These are phyloP conservation scores for Bubo blakistoni DNA, from an alignment of 2,113 vertebrate species.

Conservation along the genomic window DNA sequence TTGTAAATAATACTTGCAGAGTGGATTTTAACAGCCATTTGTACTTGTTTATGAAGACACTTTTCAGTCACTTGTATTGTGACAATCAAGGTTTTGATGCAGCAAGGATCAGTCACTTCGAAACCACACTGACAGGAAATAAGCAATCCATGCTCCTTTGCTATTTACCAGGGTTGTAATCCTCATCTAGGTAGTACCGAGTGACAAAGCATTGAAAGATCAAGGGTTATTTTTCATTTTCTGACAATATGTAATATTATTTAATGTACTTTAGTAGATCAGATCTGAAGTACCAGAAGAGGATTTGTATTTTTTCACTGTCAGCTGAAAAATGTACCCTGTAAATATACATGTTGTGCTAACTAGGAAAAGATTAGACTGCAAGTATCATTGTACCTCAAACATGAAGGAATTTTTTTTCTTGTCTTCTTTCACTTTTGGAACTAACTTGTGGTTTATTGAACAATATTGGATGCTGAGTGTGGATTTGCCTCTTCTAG, in stretches of 20 bases:
- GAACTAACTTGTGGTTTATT: background rate
- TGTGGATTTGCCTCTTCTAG: background rate
- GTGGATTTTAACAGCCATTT: background rate
- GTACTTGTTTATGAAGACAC: background rate
- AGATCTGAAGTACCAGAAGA: background rate
- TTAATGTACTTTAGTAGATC: background rate
- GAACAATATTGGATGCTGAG: background rate
- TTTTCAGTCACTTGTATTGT: background rate
- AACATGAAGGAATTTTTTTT: background rate
- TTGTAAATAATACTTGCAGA: background rate
- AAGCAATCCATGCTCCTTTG: background rate
- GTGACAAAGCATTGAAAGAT: background rate
- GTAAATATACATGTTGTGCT: background rate
- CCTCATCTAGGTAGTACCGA: background rate
- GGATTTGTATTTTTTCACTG: background rate
- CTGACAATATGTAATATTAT: background rate
- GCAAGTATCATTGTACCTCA: background rate
- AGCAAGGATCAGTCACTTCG: background rate
- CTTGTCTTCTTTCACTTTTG: background rate
- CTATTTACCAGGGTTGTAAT: background rate
- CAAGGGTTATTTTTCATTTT: background rate
- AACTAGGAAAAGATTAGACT: background rate
- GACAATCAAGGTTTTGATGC: background rate
- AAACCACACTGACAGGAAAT: background rate
- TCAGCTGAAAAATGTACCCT: background rate